These are phyloP conservation scores for Carollia perspicillata DNA, from an alignment of 2,113 vertebrate species.

Conservation along the genomic window DNA sequence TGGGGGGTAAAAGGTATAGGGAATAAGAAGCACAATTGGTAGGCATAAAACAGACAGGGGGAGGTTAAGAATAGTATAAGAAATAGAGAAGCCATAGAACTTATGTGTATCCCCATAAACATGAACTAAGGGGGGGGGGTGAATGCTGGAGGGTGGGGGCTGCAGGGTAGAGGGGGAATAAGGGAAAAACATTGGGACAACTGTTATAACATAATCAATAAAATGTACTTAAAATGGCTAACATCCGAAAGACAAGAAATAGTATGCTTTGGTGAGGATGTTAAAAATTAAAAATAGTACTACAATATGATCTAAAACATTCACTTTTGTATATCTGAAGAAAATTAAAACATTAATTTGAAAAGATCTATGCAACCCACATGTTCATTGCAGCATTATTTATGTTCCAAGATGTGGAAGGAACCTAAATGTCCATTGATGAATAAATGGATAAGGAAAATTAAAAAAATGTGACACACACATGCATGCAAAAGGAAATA, in stretches of 20 bases:
- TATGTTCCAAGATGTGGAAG: neutral
- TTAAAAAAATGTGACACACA: neutral
- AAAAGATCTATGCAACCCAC: neutral
- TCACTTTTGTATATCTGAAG: neutral
- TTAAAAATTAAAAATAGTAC: neutral
- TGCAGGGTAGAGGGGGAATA: too few species aligned
- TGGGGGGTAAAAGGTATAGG: too few species aligned
- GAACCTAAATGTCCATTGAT: neutral
- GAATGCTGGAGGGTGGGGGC: too few species aligned
- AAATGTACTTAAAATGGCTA: neutral
- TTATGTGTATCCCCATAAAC: too few species aligned
- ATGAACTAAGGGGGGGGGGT: too few species aligned
- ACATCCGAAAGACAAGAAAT: neutral
- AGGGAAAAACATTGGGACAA: too few species aligned
- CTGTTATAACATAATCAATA: too few species aligned
- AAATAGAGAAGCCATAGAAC: too few species aligned
- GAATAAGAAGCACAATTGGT: too few species aligned
- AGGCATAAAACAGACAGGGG: too few species aligned
- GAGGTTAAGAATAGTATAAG: too few species aligned
- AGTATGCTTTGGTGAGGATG: neutral
- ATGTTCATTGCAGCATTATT: neutral
- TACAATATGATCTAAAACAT: neutral
- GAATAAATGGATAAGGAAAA: neutral
- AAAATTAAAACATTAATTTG: neutral
- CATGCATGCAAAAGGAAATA: neutral